Evolutionary conservation across 2,888 invertebrate genomes (phyloP), one percentile per base, ranked within the genome.

Genomic region (Pocota personata): DNA sequence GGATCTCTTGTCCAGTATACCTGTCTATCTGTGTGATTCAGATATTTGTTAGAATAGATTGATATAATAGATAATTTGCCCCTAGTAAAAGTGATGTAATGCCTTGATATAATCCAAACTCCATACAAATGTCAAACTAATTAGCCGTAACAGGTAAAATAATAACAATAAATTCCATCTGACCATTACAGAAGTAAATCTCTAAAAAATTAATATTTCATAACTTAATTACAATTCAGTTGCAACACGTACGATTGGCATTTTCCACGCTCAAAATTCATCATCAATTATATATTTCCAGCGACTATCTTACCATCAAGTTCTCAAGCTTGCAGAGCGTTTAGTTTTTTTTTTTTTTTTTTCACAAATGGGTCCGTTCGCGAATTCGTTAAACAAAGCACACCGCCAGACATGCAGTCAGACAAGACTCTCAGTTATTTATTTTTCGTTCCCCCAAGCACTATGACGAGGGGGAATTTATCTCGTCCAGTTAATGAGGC

Each of bases 341-440:
- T n/a, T n/a, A n/a, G 52, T 40, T 43, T 55, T 16, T 16, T 30
- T n/a, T 21, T 14, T 16, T 62, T 30, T 57, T 55, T 30, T 40
- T 21, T 32, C 32, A 7, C 32, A 64, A 64, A 30, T 21, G 14
- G 52, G 57, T 72, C 72, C 40, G 30, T 40, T 58, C 64, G 12
- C 24, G 55, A 62, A 43, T 40, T 72, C 32, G 48, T 19, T 37
- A 30, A 30, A 84, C 75, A 84, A 79, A 84, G 84, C 75, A 19
- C 27, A 71, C 84, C 80, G 86, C 86, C 86, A 82, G 86, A 86
- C 86, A 82, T 60, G 66, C 66, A 52, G 86, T 86, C 86, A 77
- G 86, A 80, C 80, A 37, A 79, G 73, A 69, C 76, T 21, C 46
- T 30, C 40, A 60, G 66, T 75, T 60, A 48, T 57, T 52, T 57